A percentile compares a stretch with the other conserved stretches of the same genome.
phyloP scores from a whole-genome alignment of 2,888 invertebrate genomes.

The Cotesia congregata region DNA sequence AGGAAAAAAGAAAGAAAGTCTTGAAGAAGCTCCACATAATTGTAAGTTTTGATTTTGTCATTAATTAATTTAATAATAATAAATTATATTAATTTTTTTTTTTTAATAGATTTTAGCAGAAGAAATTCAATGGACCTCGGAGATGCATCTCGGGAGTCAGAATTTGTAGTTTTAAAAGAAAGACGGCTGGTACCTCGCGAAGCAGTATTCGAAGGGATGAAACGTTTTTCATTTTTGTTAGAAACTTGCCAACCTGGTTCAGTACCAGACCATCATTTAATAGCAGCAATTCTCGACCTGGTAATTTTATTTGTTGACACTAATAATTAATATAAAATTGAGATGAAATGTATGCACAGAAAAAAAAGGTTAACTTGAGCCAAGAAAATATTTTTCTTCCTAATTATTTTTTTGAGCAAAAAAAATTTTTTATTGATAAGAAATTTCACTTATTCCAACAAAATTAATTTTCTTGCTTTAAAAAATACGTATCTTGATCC shows the following conservation, averaged over 20 bases:
- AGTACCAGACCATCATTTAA: constrained; percentile 95
- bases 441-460: too few species aligned
- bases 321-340: not conserved
- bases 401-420: too few species aligned
- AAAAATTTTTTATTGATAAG: too few species aligned
- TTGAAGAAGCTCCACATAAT: constrained; percentile 86
- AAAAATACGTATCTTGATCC: too few species aligned
- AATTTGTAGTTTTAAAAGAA: constrained; percentile 90
- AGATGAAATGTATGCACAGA: too few species aligned
- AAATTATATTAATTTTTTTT: too few species aligned
- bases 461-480: too few species aligned
- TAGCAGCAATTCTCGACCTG: constrained; percentile 94
- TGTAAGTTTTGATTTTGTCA: constrained; percentile 72
- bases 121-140: constrained; percentile 87
- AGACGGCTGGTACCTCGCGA: constrained; percentile 85
- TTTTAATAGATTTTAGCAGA: constrained; percentile 83
- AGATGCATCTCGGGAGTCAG: constrained; percentile 85
- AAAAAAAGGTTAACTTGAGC: too few species aligned
- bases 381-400: too few species aligned
- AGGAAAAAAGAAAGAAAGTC: constrained; percentile 89
- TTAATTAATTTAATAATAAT: constrained; percentile 16
- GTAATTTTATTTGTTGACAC: constrained; percentile 71
- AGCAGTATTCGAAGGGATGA: constrained; percentile 89
- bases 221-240: constrained; percentile 90
- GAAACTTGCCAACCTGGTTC: constrained; percentile 97